Percentiles rank a stretch among this genome's conserved stretches.
Evolutionary conservation across 2,797 vertebrate species (phyloP).

Genomic region (Sandelia bainsii): DNA sequence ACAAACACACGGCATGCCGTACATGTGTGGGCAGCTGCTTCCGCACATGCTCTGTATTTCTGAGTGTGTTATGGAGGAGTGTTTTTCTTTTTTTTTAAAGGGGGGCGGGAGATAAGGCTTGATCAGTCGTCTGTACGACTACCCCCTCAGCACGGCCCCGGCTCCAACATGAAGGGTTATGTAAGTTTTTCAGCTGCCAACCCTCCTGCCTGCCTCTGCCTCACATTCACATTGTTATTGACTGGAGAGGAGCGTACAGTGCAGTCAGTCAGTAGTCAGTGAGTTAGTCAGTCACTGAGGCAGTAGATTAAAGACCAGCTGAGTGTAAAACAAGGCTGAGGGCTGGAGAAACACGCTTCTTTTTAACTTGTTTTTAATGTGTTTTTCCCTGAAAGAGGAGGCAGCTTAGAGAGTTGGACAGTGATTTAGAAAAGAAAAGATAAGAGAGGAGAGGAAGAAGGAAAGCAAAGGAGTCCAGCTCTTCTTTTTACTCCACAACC

Average conservation of each 20-base stretch:
- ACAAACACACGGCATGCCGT: neutral
- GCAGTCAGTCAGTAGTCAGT: conserved; percentile 31
- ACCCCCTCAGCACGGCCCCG: conserved; percentile 72
- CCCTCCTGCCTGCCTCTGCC: conserved; percentile 69
- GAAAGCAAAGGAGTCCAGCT: conserved; percentile 29
- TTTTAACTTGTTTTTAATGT: neutral
- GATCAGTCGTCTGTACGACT: conserved; percentile 18
- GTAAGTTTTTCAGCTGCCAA: conserved; percentile 79
- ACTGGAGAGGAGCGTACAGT: conserved; percentile 37
- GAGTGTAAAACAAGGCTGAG: conserved; percentile 14
- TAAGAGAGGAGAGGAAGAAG: conserved; percentile 14
- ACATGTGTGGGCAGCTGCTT: conserved; percentile 43
- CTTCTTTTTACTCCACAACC: conserved; percentile 38
- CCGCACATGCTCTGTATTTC: conserved; percentile 43
- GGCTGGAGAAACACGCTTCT: conserved; percentile 1
- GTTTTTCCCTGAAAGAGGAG: conserved; percentile 2
- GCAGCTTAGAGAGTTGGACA: conserved; percentile 17
- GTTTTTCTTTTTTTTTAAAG: neutral
- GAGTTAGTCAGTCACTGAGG: conserved; percentile 63
- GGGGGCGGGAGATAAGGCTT: neutral
- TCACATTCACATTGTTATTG: conserved; percentile 64
- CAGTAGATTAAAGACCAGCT: conserved; percentile 23
- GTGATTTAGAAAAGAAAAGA: conserved; percentile 15
- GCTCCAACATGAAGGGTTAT: conserved; percentile 79
- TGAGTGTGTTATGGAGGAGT: conserved; percentile 41